phyloP scores from a whole-genome alignment of 2,113 vertebrate species.

The Petrocephalus zakoni region DNA sequence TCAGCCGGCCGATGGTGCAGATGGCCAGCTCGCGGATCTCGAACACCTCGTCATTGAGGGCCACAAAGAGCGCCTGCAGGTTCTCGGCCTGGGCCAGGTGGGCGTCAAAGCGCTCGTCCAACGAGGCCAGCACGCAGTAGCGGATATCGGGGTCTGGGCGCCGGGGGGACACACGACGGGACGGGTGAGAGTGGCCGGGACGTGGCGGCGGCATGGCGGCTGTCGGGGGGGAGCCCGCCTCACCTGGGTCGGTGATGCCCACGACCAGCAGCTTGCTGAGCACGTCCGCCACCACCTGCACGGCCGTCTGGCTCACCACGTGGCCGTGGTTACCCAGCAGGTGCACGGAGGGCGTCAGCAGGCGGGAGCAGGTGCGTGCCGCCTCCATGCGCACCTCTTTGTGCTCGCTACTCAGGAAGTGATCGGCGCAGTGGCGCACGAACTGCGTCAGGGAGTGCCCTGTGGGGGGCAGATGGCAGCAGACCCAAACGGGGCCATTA shows the following conservation, averaged over 20 bases:
- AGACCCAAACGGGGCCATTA: not conserved
- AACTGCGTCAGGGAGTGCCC: constrained; percentile 98
- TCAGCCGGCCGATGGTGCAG: constrained; percentile 94
- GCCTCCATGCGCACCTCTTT: constrained; percentile 98
- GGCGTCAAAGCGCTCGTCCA: constrained; percentile 95
- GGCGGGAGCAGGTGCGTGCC: constrained; percentile 86
- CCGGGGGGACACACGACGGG: not conserved
- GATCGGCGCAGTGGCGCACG: constrained; percentile 95
- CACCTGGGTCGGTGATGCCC: constrained; percentile 96
- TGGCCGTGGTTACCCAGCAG: constrained; percentile 85
- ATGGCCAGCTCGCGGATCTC: constrained; percentile 97
- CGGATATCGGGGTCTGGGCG: constrained; percentile 90
- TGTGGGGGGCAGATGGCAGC: constrained; percentile 38
- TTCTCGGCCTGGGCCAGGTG: constrained; percentile 96
- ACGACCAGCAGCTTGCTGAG: constrained; percentile 96
- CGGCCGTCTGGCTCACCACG: constrained; percentile 92
- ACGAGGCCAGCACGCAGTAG: constrained; percentile 90
- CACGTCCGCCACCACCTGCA: constrained; percentile 95
- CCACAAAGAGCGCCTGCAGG: constrained; percentile 92
- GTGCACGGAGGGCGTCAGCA: constrained; percentile 93
- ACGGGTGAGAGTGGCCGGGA: not conserved
- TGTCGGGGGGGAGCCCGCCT: not conserved
- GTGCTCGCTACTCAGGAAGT: constrained; percentile 96
- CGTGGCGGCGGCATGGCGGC: not conserved
- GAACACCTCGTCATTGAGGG: constrained; percentile 94